Evolutionary conservation across 1,140 invertebrate species (phyloP).

Genomic region (Mya arenaria): DNA sequence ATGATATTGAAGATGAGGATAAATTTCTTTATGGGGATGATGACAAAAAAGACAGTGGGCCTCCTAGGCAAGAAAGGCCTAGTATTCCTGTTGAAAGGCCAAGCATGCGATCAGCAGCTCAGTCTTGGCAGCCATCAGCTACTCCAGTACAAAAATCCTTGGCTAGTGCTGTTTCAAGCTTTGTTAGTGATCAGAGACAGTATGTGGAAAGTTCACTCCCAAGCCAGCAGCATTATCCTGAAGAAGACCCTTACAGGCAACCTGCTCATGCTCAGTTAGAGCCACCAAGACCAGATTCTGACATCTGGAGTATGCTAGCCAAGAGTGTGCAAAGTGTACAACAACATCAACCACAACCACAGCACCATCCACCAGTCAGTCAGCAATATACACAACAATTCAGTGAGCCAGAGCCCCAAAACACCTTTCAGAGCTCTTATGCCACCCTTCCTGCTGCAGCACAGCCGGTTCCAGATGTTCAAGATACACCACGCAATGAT

Average conservation of each 20-base stretch:
- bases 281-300: not conserved
- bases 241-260: not conserved
- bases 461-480: not conserved
- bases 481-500: constrained; percentile 66
- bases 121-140: constrained; percentile 35
- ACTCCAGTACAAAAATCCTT: not conserved
- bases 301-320: constrained; percentile 53
- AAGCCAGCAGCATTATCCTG: constrained; percentile 11
- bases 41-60: constrained; percentile 4
- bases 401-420: not conserved
- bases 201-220: not conserved
- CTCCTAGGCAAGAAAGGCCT: not conserved
- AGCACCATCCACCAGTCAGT: not conserved
- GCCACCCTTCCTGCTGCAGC: not conserved
- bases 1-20: constrained; percentile 77
- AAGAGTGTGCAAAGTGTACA: constrained; percentile 49
- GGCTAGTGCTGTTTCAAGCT: constrained; percentile 7
- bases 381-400: not conserved
- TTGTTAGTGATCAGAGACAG: constrained; percentile 1
- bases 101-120: constrained; percentile 40
- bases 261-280: constrained; percentile 1
- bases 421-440: not conserved
- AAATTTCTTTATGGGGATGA: constrained; percentile 74
- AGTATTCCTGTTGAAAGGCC: not conserved
- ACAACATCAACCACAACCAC: constrained; percentile 16